Evolutionary conservation across 2,797 vertebrate species (phyloP), one percentile per base, ranked within the genome.

Genomic region (Trachops cirrhosus): DNA sequence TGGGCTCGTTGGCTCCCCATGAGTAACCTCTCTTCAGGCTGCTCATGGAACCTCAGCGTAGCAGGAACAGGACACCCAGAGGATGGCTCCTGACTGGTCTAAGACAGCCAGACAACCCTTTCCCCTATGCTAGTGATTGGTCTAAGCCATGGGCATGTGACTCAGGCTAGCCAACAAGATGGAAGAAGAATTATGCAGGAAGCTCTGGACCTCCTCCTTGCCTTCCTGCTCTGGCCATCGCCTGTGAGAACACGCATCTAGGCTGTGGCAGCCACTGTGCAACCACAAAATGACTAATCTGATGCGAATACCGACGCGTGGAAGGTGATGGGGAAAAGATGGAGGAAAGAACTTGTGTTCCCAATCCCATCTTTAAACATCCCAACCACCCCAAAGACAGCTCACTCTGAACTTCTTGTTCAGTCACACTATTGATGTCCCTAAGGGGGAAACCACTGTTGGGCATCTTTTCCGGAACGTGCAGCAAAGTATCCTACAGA

Each of bases 31-130:
- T 34, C 52, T 14, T 52, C 16, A 11, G 39, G 11, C 39, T n/a
- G 44, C 39, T 73, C 9, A 52, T 6, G 26, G 50, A 52, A 54
- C 22, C 32, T 37, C 37, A 19, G n/a, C 0, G 1, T 18, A 32
- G 41, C 14, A 2, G 14, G 3, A n/a, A 41, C 9, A n/a, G 7
- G 26, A 15, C 21, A 0, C 7, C 2, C 7, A 21, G 70, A 54
- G 59, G 34, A 34, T 39, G 26, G 37, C 5, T 39, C 32, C 16
- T 6, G 18, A 32, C n/a, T 44, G 32, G 11, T 26, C 46, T 44
- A 29, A 29, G 29, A 15, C 78, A 37, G n/a, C 50, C 18, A 62
- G 41, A 82, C 0, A 19, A 41, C 22, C 19, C n/a, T 83, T 48
- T 83, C 39, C 15, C 44, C 32, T 50, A 77, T 67, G 29, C 50